Evolutionary conservation across 1,140 invertebrate genomes (phyloP).

Genomic region (Neodiprion lecontei): DNA sequence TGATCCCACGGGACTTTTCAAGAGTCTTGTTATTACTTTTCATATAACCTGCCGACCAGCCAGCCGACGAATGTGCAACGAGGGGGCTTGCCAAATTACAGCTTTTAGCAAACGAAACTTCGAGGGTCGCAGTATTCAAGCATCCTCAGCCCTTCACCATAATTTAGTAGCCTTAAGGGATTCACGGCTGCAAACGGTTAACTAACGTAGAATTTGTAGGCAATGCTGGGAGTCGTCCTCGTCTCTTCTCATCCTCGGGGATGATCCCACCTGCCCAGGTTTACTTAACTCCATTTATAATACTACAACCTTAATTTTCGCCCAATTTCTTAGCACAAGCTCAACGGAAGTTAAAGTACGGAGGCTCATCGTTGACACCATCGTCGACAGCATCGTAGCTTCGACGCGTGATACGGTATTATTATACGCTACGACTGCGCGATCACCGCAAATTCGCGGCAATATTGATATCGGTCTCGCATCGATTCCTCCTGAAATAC

Average conservation of each 20-base stretch:
- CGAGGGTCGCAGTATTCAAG: background rate
- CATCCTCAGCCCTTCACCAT: background rate
- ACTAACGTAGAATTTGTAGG: background rate
- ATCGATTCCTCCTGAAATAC: too few species aligned
- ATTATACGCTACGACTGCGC: too few species aligned
- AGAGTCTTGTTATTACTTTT: too few species aligned
- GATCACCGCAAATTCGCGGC: too few species aligned
- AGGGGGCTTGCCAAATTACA: background rate
- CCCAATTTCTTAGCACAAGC: too few species aligned
- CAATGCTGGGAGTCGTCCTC: background rate
- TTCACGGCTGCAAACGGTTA: background rate
- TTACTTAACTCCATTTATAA: background rate
- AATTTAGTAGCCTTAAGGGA: background rate
- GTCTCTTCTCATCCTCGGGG: background rate
- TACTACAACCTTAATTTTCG: slow-evolving; percentile 1
- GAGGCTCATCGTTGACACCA: too few species aligned
- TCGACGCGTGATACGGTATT: too few species aligned
- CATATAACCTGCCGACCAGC: too few species aligned
- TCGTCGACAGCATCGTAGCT: too few species aligned
- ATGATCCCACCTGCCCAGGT: background rate
- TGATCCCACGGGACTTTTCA: background rate
- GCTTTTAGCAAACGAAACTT: background rate
- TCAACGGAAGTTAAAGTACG: too few species aligned
- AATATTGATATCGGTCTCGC: too few species aligned
- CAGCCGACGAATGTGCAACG: too few species aligned